Conservation (phyloP, 1,140 invertebrate genomes). For the Carcinoscorpius rotundicauda region DNA sequence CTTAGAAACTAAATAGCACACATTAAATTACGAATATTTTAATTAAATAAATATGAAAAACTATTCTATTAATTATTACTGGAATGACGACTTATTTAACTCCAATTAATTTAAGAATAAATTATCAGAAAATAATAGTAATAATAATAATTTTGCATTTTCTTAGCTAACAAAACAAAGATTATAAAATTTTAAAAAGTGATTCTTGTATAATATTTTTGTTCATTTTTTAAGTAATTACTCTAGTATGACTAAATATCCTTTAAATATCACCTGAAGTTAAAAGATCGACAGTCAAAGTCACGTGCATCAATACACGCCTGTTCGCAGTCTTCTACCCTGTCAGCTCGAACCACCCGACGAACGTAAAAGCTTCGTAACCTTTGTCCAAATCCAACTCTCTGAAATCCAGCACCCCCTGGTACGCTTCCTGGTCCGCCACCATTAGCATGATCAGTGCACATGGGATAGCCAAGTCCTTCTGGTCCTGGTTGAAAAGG, state of each 20-base stretch:
- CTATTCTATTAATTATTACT: too few species aligned
- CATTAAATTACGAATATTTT: too few species aligned
- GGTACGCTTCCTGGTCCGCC: constrained; percentile 1
- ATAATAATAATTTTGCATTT: too few species aligned
- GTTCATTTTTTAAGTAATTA: neutral
- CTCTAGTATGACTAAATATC: too few species aligned
- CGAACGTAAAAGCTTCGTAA: constrained; percentile 64
- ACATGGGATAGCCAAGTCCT: neutral
- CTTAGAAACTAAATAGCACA: too few species aligned
- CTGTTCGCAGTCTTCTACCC: constrained; percentile 59
- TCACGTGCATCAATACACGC: constrained; percentile 61
- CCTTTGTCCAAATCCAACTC: constrained; percentile 53
- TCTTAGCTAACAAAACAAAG: too few species aligned
- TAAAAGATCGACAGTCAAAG: constrained; percentile 76
- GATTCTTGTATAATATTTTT: neutral
- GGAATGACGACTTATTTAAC: too few species aligned
- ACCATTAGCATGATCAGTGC: constrained; percentile 9
- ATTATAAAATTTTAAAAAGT: neutral
- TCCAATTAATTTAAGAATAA: too few species aligned
- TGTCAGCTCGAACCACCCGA: constrained; percentile 54
- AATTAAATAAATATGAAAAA: too few species aligned
- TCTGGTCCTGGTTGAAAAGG: neutral
- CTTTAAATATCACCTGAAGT: constrained; percentile 41
- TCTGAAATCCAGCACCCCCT: constrained; percentile 22
- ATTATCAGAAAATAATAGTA: too few species aligned